Evolutionary conservation across 2,888 invertebrate species (phyloP), one percentile per base, ranked within the genome.

Genomic region (Amiota communis): DNA sequence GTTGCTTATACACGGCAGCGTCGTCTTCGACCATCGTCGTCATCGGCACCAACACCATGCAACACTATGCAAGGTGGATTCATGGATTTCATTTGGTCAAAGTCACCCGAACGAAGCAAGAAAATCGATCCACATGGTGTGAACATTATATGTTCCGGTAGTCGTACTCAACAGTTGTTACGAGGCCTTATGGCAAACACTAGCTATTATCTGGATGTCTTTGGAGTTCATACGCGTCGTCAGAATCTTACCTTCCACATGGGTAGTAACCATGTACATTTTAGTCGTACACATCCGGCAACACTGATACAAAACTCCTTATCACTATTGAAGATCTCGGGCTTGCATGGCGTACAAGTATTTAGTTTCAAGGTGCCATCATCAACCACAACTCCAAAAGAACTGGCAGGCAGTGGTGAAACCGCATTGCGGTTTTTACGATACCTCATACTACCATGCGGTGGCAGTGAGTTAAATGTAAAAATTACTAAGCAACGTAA

Each of bases 361-460:
- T 92, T 92, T 78, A 91, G 91, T 81, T 92, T 90, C 81, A 92
- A 92, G 90, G 92, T 92, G 86, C 85, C 83, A 0, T 36, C 36
- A 36, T 36, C 36, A 36, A 65, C 76, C 13, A 75, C 70, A 4
- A 72, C 70, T 0, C 12, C 36, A n/a, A 13, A 6, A 4, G 46
- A 64, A 15, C 46, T 59, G 47, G n/a, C 36, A 51, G 57, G 57
- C 57, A 23, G 36, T 36, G 17, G 17, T 47, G 46, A 57, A 48
- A 48, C 47, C 15, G 64, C 72, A 0, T 70, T 79, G 53, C 72
- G 73, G 0, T 83, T 78, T 20, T 77, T 88, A 75, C 86, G 89
- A 1, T 88, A 92, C 70, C 90, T 91, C 68, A 87, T 93, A 6
- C 88, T 92, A 81, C 92, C 92, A 0, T 93, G 93, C 78, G 92